phyloP scores from a whole-genome alignment of 2,113 vertebrate genomes.

The Oxygymnocypris stewartii region DNA sequence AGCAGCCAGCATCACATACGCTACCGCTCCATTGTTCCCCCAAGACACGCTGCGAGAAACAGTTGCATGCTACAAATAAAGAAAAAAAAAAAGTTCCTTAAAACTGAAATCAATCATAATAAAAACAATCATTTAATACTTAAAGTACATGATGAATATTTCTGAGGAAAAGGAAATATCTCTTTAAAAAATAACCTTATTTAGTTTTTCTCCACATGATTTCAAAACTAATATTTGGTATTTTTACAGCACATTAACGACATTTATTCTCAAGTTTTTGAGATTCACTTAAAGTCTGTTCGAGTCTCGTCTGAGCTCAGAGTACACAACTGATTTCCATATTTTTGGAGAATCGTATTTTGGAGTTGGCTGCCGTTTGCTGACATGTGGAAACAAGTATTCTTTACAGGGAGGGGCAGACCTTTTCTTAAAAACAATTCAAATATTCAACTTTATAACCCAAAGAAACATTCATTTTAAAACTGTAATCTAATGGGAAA shows the following conservation, averaged over 20 bases:
- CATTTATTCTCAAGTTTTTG: neutral
- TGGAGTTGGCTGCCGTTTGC: neutral
- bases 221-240: neutral
- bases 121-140: neutral
- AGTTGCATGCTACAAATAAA: neutral
- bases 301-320: neutral
- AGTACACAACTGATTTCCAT: neutral
- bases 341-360: neutral
- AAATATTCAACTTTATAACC: neutral
- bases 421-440: neutral
- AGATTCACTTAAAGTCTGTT: neutral
- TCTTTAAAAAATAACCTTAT: neutral
- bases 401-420: conserved; percentile 19
- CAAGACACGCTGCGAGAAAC: neutral
- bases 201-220: neutral
- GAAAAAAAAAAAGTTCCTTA: neutral
- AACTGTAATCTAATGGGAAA: neutral
- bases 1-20: neutral
- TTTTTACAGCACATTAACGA: neutral
- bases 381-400: conserved; percentile 24
- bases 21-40: neutral
- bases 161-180: neutral
- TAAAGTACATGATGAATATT: neutral
- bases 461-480: neutral
- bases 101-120: neutral